Evolutionary conservation across 2,797 vertebrate species (phyloP).

Genomic region (Chloroceryle amazona): DNA sequence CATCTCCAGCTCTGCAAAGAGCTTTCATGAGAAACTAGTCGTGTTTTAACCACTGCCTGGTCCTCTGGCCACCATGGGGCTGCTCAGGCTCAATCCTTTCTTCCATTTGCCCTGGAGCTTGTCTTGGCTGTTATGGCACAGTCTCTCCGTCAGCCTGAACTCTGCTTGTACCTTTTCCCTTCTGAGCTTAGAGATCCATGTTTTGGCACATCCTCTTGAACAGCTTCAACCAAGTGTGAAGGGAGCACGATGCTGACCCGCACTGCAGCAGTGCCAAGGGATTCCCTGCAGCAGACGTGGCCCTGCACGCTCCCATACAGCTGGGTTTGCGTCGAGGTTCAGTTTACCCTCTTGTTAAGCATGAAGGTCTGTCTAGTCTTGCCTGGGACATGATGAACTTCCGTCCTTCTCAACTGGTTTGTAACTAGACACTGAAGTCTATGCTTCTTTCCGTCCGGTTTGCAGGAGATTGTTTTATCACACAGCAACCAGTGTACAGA

Average conservation of each 20-base stretch:
- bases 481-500: neutral
- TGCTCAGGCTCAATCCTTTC: neutral
- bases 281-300: neutral
- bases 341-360: neutral
- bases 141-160: neutral
- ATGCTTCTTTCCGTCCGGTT: neutral
- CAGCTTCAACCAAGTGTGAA: constrained; percentile 22
- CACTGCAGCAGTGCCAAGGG: neutral
- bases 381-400: neutral
- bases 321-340: neutral
- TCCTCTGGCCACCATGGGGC: neutral
- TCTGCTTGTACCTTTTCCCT: neutral
- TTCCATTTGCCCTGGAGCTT: neutral
- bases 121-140: neutral
- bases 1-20: neutral
- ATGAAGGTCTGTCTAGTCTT: neutral
- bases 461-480: neutral
- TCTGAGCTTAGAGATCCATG: neutral
- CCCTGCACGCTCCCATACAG: neutral
- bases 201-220: constrained; percentile 37
- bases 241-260: neutral
- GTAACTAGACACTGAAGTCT: neutral
- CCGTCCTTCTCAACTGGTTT: neutral
- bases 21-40: neutral
- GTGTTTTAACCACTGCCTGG: neutral